Evolutionary conservation across 2,888 invertebrate species (phyloP), one percentile per base, ranked within the genome.

Genomic region (Cephus sareptanus): DNA sequence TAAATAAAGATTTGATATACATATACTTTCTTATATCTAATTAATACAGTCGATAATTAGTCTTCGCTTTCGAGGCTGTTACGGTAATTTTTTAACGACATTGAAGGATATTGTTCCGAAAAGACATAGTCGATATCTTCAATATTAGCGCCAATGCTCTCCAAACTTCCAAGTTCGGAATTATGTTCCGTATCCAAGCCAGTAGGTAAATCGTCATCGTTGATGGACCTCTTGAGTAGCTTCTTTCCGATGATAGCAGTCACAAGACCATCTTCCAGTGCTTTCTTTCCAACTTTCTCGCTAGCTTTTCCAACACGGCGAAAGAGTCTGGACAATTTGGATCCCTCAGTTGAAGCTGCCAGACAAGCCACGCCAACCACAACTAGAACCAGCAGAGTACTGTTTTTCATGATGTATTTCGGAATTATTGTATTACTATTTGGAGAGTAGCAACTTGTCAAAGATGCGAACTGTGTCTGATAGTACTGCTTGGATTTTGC

Each of bases 211-310:
- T 40, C 40, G 1, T 40, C 23, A 23, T 40, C 23, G 6, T 73
- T 40, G 35, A 74, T 69, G 23, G 77, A 77, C 69, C 77, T 34
- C 69, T 77, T 77, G 3, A 30, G 68, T 31, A 77, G 69, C 33
- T 74, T 77, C 13, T 73, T 74, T 68, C 74, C 77, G 35, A 77
- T 35, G n/a, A 69, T 69, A 35, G 77, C 77, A 23, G 77, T 74
- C 34, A 77, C 77, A 3, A 70, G 37, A 9, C 76, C 78, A 33
- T 78, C 78, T 9, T 75, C 78, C 30, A 76, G 76, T 33, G 75
- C 75, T 68, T 75, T 78, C 40, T 78, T 73, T 33, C 78, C 78
- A 30, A 75, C 69, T 56, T 78, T 78, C 40, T 78, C 78, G 12
- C 37, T 11, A 40, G 75, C 75, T 68, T 78, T 75, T n/a, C 78